Percentiles rank a stretch among this genome's conserved stretches.
Evolutionary conservation across 1,140 invertebrate genomes (phyloP).

Genomic region (Bombus impatiens): DNA sequence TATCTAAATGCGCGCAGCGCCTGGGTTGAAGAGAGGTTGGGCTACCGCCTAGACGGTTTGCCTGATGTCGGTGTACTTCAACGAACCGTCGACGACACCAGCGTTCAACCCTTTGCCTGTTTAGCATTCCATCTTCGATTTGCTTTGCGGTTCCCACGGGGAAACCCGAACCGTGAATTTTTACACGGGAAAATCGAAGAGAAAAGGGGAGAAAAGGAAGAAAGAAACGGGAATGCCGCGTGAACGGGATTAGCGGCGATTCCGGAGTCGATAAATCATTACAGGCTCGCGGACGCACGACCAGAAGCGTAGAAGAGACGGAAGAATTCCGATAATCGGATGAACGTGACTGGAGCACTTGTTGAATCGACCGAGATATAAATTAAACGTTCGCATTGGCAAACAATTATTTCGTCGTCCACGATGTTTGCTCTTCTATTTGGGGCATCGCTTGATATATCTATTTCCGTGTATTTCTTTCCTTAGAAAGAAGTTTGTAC

Average conservation of each 20-base stretch:
- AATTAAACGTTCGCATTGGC: conserved; percentile 27
- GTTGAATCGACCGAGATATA: conserved; percentile 41
- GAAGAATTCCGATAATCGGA: conserved; percentile 55
- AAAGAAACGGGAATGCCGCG: neutral
- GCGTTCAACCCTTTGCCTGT: conserved; percentile 81
- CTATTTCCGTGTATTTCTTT: neutral
- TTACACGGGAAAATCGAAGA: conserved; percentile 46
- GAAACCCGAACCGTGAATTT: conserved; percentile 47
- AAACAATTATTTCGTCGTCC: conserved; percentile 33
- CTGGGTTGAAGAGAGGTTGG: conserved; percentile 64
- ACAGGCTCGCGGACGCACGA: conserved; percentile 5
- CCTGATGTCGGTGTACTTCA: conserved; percentile 55
- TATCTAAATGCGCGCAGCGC: conserved; percentile 81
- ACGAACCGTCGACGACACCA: conserved; percentile 67
- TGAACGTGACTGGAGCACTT: conserved; percentile 49
- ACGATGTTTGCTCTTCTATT: neutral
- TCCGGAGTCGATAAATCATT: conserved; percentile 47
- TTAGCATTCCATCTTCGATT: conserved; percentile 83
- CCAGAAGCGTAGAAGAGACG: neutral
- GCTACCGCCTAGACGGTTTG: conserved; percentile 47
- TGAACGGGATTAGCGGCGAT: conserved; percentile 46
- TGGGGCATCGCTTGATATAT: neutral
- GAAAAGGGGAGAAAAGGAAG: neutral
- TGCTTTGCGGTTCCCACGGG: conserved; percentile 55
- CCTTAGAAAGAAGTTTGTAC: neutral